Conservation (phyloP, 2,113 vertebrate species). For the Corythaeola cristata region DNA sequence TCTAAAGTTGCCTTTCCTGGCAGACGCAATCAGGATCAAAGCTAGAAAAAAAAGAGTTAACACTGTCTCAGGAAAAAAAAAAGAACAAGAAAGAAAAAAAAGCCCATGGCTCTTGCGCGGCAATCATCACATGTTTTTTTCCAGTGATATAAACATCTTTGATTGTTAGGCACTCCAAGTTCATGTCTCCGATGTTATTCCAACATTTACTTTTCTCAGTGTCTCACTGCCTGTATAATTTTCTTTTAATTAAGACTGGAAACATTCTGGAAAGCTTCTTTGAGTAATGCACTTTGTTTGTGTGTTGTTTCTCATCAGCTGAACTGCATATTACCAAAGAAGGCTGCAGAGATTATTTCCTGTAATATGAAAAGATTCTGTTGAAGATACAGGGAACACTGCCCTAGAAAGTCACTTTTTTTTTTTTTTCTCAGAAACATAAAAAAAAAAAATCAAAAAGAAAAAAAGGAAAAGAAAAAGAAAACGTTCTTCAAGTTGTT, state of each 20-base stretch:
- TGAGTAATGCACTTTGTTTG: conserved; percentile 40
- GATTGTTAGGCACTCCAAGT: conserved; percentile 60
- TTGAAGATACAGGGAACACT: conserved; percentile 51
- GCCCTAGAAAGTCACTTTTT: conserved; percentile 12
- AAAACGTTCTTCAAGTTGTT: conserved; percentile 26
- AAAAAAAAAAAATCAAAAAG: not conserved
- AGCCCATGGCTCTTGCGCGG: conserved; percentile 47
- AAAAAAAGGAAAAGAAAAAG: not conserved
- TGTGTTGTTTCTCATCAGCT: conserved; percentile 32
- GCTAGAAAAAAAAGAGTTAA: conserved; percentile 51
- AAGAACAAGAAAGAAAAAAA: not conserved
- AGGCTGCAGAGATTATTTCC: conserved; percentile 45
- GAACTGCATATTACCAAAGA: conserved; percentile 52
- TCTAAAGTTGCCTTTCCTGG: conserved; percentile 6
- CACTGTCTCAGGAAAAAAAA: not conserved
- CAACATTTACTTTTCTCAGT: conserved; percentile 54
- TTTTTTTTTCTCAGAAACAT: not conserved
- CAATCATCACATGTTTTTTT: conserved; percentile 58
- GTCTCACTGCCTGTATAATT: conserved; percentile 61
- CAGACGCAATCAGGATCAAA: conserved; percentile 40
- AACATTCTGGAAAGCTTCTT: conserved; percentile 63
- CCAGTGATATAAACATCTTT: conserved; percentile 55
- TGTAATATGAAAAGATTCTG: conserved; percentile 45
- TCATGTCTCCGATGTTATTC: conserved; percentile 38
- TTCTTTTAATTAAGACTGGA: conserved; percentile 59